Conservation (phyloP, 2,888 invertebrate species). For the Exephanes ischioxanthus region DNA sequence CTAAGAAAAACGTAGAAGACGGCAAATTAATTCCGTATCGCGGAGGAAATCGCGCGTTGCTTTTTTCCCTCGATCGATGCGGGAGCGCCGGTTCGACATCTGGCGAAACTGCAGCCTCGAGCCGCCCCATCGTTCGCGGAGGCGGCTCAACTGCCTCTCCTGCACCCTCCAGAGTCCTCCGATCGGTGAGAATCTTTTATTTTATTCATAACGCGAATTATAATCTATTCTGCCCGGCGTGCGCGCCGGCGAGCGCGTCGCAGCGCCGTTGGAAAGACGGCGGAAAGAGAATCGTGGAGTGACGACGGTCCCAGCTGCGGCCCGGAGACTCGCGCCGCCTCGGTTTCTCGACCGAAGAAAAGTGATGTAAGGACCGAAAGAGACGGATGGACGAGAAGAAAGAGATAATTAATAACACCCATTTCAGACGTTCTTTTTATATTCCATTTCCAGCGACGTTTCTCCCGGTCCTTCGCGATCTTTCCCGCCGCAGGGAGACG, state of each 20-base stretch:
- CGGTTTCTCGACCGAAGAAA: conserved; percentile 12
- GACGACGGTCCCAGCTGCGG: background rate
- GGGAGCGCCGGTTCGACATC: conserved; percentile 6
- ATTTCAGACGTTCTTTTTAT: conserved; percentile 56
- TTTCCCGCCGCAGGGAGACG: background rate
- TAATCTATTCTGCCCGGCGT: conserved; percentile 17
- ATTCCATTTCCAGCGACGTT: conserved; percentile 54
- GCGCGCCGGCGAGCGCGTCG: background rate
- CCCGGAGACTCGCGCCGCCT: background rate
- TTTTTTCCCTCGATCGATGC: background rate
- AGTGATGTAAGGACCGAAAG: conserved; percentile 9
- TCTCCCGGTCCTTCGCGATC: conserved; percentile 2
- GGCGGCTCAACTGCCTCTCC: background rate
- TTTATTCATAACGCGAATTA: conserved; percentile 33
- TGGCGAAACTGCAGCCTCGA: background rate
- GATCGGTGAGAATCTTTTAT: conserved; percentile 15
- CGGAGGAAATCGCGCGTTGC: background rate
- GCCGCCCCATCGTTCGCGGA: background rate
- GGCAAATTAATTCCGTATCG: conserved; percentile 26
- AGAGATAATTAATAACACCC: conserved; percentile 67
- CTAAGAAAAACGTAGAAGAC: background rate
- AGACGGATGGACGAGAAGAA: conserved; percentile 27
- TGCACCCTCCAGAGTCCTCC: no score
- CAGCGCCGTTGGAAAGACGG: background rate
- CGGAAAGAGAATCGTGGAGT: background rate